Evolutionary conservation across 2,113 vertebrate species (phyloP), one percentile per base, ranked within the genome.

Genomic region (Procavia capensis): DNA sequence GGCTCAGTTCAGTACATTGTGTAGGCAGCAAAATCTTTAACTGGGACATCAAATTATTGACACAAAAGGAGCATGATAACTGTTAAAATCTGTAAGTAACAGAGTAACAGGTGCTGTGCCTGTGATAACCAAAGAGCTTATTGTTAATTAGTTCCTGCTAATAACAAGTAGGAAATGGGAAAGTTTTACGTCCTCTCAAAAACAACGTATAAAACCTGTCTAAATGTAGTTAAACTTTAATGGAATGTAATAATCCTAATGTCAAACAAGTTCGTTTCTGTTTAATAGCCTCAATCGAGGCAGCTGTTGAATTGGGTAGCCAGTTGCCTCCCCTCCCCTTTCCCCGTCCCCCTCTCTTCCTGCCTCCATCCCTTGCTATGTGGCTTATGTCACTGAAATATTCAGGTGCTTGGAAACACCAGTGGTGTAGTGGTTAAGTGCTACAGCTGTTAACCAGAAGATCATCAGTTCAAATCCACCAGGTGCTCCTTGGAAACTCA

Each of bases 201-300:
- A 95, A 84, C n/a, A 7, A 90, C 3, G 4, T 76, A 80, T 86
- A 89, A 86, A 94, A 45, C 39, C 11, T 36, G 25, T 85, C 63
- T 83, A 90, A 72, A 61, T 85, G 86, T 89, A 45, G 10, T 72
- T 66, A 66, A 72, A 70, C 72, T 31, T 41, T 94, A 70, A 91
- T 27, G 57, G 39, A 88, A 92, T 76, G 34, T 83, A 50, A 29
- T 74, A 29, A 93, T 87, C 93, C 29, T 80, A 9, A 36, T 61
- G 17, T 80, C 14, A 80, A 83, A 74, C 19, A 39, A 43, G 81
- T 43, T 74, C 10, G 29, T 85, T 85, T 8, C 17, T 88, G 7
- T n/a, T 76, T 66, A 64, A 75, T 93, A 45, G 25, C 59, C 57
- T 70, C 92, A 83, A 81, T 94, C 36, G 82, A 41, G 9, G 34